phyloP scores from a whole-genome alignment of 2,113 vertebrate species.

The Dicaeum eximium region DNA sequence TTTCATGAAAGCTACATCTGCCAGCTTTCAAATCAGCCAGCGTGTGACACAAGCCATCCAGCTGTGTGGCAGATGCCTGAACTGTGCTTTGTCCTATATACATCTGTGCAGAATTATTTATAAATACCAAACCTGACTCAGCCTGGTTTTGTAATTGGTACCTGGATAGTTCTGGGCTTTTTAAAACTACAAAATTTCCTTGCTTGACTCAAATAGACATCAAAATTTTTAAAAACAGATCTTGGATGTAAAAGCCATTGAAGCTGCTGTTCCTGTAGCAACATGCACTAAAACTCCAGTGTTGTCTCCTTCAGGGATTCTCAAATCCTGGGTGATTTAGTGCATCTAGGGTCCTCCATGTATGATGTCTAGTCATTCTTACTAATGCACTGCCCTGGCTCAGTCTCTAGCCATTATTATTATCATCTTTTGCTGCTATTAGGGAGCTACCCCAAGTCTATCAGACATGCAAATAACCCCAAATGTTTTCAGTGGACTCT shows the following conservation, averaged over 20 bases:
- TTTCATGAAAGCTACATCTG: not conserved
- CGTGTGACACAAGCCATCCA: not conserved
- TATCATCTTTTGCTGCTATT: not conserved
- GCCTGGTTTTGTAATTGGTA: not conserved
- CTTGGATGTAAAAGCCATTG: not conserved
- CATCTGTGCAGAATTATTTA: not conserved
- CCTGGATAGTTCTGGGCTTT: not conserved
- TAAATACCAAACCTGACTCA: not conserved
- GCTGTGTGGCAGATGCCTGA: not conserved
- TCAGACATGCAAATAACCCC: not conserved
- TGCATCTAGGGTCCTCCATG: too few relatives aligned
- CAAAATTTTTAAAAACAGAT: not conserved
- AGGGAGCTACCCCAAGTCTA: not conserved
- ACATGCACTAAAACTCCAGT: not conserved
- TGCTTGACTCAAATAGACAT: not conserved
- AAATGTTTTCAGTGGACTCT: not conserved
- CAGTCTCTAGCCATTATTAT: not conserved
- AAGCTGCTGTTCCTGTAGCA: not conserved
- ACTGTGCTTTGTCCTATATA: not conserved
- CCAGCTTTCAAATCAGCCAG: not conserved
- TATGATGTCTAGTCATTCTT: not conserved
- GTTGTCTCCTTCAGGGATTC: not conserved
- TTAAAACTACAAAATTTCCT: not conserved
- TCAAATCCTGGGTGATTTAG: not conserved
- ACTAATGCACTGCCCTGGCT: not conserved